Conservation (phyloP, 2,797 vertebrate species). For the Enteromius fasciolatus region DNA sequence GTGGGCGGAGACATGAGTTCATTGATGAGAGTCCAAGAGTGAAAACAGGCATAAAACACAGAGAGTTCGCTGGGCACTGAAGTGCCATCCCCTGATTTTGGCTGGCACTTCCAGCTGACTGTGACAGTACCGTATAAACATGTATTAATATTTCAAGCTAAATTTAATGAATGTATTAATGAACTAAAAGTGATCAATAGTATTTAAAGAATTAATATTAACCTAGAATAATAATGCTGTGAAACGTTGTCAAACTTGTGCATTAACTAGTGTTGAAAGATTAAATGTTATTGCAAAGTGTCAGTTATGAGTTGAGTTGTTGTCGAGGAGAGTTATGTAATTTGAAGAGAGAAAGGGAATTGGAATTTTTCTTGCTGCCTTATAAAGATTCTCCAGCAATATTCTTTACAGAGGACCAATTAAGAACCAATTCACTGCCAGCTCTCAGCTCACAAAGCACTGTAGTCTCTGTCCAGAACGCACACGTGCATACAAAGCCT, state of each 20-base stretch:
- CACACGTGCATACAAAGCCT: neutral
- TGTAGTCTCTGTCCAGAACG: constrained; percentile 12
- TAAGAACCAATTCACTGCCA: constrained; percentile 26
- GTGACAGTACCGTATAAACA: neutral
- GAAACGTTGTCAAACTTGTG: neutral
- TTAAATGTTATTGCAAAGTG: neutral
- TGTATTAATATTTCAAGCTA: neutral
- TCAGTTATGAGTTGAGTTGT: neutral
- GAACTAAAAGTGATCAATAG: neutral
- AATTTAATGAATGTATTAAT: neutral
- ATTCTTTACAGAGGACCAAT: constrained; percentile 43
- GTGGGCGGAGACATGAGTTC: no score
- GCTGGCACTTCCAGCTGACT: no score
- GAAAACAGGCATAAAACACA: no score
- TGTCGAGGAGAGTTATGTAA: neutral
- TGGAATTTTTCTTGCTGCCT: neutral
- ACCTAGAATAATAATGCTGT: neutral
- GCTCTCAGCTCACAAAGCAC: neutral
- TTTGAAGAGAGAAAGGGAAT: neutral
- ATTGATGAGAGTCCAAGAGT: no score
- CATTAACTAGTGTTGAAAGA: neutral
- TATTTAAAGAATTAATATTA: neutral
- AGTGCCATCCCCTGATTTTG: no score
- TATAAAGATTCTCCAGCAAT: constrained; percentile 25
- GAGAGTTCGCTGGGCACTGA: no score